Base-by-base conservation (phyloP, 2,113 vertebrate genomes). In the Propithecus coquereli region DNA sequence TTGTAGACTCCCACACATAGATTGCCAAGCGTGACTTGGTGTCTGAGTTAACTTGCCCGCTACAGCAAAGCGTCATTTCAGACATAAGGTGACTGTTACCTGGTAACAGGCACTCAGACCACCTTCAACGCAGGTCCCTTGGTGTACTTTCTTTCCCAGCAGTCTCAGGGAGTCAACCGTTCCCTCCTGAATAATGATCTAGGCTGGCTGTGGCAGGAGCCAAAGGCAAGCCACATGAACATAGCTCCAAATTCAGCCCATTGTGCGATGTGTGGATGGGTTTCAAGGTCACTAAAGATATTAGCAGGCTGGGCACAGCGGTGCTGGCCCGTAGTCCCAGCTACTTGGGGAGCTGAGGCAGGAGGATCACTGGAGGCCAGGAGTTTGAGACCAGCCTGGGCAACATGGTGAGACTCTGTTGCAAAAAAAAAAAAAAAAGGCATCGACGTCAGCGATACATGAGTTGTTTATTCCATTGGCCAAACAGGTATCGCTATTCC, bases 221-320 rank as follows among this genome's bases (percentile, higher is more conserved):
- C 40, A 12, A 32, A 30, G 50, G 32, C 16, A 34, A 50, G 57
- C 10, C 65, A 43, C 5, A 0, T 3, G 32, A 27, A 45, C 54
- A 16, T 45, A 45, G 32, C 16, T 79, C 57, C 25, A 34, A 25
- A 32, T 13, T 68, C 25, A 13, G 34, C 25, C 79, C 43, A 14
- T 1, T 0, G 34, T 32, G 22, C 2, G 0, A 11, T 2, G 20
- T 8, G 27, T 6, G 23, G 14, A 2, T 50, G 23, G 50, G 54
- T 13, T 37, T 27, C 54, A 25, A 37, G 40, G 40, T 34, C 77
- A n/a, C 30, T 30, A 13, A 52, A 40, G 37, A 52, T 17, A n/a
- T 22, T 2, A 59, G 47, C 34, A 27, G 61, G 61, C 11, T 2
- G 61, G 11, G 25, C 27, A 63, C 61, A 30, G 25, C 4, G 27